phyloP scores from a whole-genome alignment of 2,113 vertebrate species.

The Alligator mississippiensis region DNA sequence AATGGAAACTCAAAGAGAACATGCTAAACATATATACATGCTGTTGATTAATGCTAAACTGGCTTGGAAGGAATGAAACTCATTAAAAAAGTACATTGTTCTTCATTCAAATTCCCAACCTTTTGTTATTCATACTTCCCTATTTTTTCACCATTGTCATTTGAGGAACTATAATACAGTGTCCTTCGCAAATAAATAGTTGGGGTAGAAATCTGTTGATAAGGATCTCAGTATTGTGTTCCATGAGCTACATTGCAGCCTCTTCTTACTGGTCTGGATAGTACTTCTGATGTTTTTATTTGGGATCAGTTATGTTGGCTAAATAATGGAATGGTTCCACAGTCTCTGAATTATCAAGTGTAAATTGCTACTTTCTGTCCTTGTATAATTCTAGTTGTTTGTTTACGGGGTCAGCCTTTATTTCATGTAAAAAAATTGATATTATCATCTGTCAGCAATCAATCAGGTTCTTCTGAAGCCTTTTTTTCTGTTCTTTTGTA shows the following conservation, averaged over 20 bases:
- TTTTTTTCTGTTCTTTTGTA: neutral
- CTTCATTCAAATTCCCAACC: neutral
- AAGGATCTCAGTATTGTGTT: neutral
- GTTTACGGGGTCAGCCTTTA: neutral
- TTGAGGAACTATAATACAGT: neutral
- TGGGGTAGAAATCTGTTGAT: neutral
- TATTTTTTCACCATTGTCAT: neutral
- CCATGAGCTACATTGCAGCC: neutral
- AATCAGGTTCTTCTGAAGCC: neutral
- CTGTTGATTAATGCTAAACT: neutral
- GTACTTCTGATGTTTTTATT: neutral
- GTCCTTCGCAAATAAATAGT: neutral
- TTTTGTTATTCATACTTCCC: neutral
- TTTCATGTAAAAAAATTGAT: neutral
- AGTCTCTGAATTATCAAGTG: neutral
- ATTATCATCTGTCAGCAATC: neutral
- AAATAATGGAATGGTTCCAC: neutral
- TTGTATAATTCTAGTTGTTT: neutral
- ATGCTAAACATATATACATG: neutral
- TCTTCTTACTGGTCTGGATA: neutral
- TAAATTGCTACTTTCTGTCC: neutral
- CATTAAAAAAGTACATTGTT: neutral
- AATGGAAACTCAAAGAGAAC: neutral
- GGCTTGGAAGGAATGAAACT: neutral
- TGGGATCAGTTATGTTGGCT: neutral